Evolutionary conservation across 2,797 vertebrate genomes (phyloP).

Genomic region (Hippopotamyrus pictus): DNA sequence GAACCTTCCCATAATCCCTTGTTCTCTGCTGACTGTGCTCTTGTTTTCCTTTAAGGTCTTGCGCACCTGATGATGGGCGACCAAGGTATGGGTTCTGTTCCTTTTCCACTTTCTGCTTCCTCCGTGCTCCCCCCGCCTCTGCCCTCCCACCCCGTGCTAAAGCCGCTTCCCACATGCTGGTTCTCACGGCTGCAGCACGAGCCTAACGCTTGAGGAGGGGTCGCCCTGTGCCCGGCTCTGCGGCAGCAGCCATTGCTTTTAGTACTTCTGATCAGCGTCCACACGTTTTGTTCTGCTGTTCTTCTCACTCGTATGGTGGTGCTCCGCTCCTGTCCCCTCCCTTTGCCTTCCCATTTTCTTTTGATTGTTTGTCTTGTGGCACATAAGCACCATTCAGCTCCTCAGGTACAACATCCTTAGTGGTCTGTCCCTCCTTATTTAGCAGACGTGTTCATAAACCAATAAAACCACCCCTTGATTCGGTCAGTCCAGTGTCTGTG

Average conservation of each 20-base stretch:
- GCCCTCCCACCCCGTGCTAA: slow-evolving; percentile 30
- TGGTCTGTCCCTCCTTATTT: not conserved
- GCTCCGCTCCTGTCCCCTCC: slow-evolving; percentile 34
- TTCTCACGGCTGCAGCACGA: slow-evolving; percentile 52
- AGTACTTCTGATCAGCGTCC: not conserved
- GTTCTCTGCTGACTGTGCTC: slow-evolving; percentile 98
- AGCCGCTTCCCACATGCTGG: slow-evolving; percentile 28
- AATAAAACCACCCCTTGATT: not conserved
- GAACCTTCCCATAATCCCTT: slow-evolving; percentile 85
- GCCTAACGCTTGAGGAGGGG: slow-evolving; percentile 54
- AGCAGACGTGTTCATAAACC: not conserved
- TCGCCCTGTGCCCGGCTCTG: slow-evolving; percentile 40
- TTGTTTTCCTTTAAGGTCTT: slow-evolving; percentile 99
- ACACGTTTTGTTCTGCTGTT: slow-evolving; percentile 35
- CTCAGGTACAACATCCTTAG: not conserved
- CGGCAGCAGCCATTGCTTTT: slow-evolving; percentile 34
- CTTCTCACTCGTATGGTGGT: slow-evolving; percentile 35
- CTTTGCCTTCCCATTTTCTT: slow-evolving; percentile 31
- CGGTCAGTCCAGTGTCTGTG: not conserved
- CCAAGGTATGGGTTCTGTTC: slow-evolving; percentile 97
- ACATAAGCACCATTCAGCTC: not conserved
- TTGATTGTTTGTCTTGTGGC: slow-evolving; percentile 11
- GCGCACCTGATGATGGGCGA: slow-evolving; percentile 99
- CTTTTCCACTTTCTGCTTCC: slow-evolving; percentile 75
- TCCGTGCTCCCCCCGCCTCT: slow-evolving; percentile 43